Base-by-base conservation (phyloP, 2,113 vertebrate species). In the Neofelis nebulosa region DNA sequence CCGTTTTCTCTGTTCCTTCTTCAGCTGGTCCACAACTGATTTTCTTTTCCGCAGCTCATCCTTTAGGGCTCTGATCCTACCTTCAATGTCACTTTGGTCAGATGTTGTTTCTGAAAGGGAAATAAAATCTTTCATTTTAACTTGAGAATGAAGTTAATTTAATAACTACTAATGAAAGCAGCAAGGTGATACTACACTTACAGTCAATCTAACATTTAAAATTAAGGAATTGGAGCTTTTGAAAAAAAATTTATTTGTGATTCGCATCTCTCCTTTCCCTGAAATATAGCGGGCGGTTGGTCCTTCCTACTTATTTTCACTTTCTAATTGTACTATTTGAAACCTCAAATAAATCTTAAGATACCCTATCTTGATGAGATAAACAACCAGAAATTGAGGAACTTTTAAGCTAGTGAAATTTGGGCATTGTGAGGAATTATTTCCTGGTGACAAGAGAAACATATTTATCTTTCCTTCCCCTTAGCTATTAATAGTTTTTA, bases 21-120 rank as follows among this genome's bases (percentile, higher is more conserved):
- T 99, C 97, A 99, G 98, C 96, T 99, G 99, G 94, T 99, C 99
- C 94, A 99, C 99, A 96, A 99, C 99, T 29, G 99, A 99, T 96
- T 99, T 99, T 78, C 99, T 99, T 89, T 99, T 99, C 52, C 98
- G 98, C 16, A 99, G 99, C 83, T 99, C 99, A 93, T 99, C 99
- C 98, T 99, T 99, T 89, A 99, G 98, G 86, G 99, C 99, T 84
- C 98, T 98, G 98, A 99, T 99, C 73, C 99, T 99, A 95, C 99
- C 99, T 98, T 99, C 99, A 21, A 99, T 99, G 96, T 99, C 99
- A 96, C 99, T 99, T 98, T 99, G 99, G 98, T 99, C 99, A 96
- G 99, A 99, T 50, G 99, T 99, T 71, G 99, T 99, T 98, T 99
- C 99, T 99, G 98, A 95, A 97, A 99, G 92, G 94, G 50, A 82